Conservation (phyloP, 2,888 invertebrate genomes). For the Kuschelorhynchus macadamiae region DNA sequence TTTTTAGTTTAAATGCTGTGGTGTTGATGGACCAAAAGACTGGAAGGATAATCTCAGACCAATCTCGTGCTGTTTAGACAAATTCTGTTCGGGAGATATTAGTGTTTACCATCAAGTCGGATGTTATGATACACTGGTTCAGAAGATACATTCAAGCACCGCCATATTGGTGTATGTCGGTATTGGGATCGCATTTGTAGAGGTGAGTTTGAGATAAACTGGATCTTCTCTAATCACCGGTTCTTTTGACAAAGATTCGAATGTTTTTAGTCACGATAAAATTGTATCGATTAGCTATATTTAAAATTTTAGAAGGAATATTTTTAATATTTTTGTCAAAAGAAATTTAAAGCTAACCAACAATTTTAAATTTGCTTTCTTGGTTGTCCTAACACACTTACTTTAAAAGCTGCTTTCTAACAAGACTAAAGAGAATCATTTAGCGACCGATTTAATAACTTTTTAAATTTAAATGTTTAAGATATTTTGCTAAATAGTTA, state of each 20-base stretch:
- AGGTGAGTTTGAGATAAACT: conserved; percentile 64
- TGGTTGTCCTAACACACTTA: no score
- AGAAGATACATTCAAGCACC: conserved; percentile 72
- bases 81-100: conserved; percentile 52
- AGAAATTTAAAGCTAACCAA: conserved; percentile 9
- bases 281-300: no score
- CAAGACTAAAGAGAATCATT: no score
- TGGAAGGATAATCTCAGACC: conserved; percentile 70
- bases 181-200: conserved; percentile 76
- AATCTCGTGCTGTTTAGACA: conserved; percentile 74
- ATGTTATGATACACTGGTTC: conserved; percentile 72
- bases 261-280: no score
- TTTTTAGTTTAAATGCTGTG: conserved; percentile 71
- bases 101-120: conserved; percentile 68
- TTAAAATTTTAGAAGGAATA: no score
- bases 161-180: conserved; percentile 76
- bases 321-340: conserved; percentile 3
- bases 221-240: neutral
- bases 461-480: no score
- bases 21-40: conserved; percentile 64
- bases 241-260: neutral
- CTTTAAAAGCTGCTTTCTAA: no score
- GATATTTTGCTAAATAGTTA: no score
- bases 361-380: neutral
- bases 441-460: no score